phyloP scores from a whole-genome alignment of 92 coral and sea anemone genomes.

The Anthopleura xanthogrammica region DNA sequence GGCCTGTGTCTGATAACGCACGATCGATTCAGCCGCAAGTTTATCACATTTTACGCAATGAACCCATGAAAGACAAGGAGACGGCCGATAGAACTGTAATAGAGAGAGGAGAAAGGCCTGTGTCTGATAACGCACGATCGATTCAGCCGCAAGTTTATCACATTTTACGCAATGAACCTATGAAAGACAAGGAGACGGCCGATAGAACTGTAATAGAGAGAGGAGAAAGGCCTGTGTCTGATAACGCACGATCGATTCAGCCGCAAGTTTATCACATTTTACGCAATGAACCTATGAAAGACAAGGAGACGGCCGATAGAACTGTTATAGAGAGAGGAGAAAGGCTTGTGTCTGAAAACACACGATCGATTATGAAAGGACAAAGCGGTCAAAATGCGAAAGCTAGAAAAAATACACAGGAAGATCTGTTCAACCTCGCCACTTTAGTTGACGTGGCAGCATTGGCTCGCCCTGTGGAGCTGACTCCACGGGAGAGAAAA shows the following conservation, averaged over 20 bases:
- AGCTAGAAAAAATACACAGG: slow-evolving; percentile 18
- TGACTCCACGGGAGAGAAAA: slow-evolving; percentile 32
- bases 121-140: slow-evolving; percentile 11
- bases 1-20: slow-evolving; percentile 3
- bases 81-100: not conserved
- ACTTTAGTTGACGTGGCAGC: slow-evolving; percentile 82
- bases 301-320: slow-evolving; percentile 9
- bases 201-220: slow-evolving; percentile 6
- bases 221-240: not conserved
- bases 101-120: slow-evolving; percentile 4
- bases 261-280: not conserved
- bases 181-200: slow-evolving; percentile 9
- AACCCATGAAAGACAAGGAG: slow-evolving; percentile 9
- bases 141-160: not conserved
- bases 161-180: not conserved
- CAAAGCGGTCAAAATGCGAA: slow-evolving; percentile 1
- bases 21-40: no score
- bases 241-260: slow-evolving; percentile 12
- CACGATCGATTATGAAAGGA: slow-evolving; percentile 9
- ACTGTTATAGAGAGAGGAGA: slow-evolving; percentile 8
- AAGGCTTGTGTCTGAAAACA: slow-evolving; percentile 5
- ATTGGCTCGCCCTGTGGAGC: slow-evolving; percentile 67
- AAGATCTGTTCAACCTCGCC: slow-evolving; percentile 51
- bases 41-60: not conserved
- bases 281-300: slow-evolving; percentile 2